A percentile compares a stretch with the other conserved stretches of the same genome.
These are phyloP conservation scores for Rhorus exstirpatorius DNA, from an alignment of 2,888 invertebrate genomes.

Conservation along the genomic window DNA sequence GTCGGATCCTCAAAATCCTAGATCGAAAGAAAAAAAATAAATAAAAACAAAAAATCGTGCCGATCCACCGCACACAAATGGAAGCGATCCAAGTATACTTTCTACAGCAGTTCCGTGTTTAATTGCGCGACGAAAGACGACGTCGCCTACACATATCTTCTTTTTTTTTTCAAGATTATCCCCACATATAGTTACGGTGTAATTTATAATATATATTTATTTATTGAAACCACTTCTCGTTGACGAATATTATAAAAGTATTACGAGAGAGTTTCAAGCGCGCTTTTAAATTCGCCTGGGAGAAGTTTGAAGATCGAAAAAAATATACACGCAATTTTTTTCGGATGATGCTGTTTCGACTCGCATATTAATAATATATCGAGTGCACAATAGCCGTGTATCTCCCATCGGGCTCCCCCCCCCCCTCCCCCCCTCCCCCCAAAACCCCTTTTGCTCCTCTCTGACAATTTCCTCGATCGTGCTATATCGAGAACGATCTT, in stretches of 20 bases:
- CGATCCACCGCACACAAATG: conserved; percentile 61
- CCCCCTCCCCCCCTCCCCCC: not conserved
- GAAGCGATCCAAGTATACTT: conserved; percentile 62
- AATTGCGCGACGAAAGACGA: not conserved
- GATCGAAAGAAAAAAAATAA: no score
- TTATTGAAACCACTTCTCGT: conserved; percentile 37
- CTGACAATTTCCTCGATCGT: conserved; percentile 1
- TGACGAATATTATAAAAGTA: conserved; percentile 61
- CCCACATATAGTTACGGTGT: conserved; percentile 9
- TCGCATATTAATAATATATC: conserved; percentile 12
- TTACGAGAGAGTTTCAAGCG: conserved; percentile 51
- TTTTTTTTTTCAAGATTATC: not conserved
- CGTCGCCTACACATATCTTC: no score
- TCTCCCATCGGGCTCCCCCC: not conserved
- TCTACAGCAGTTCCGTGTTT: conserved; percentile 41
- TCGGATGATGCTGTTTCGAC: conserved; percentile 41
- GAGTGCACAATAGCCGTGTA: conserved; percentile 25
- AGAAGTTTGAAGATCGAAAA: conserved; percentile 28
- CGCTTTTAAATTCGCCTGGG: conserved; percentile 35
- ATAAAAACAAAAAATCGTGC: conserved; percentile 20
- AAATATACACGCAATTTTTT: conserved; percentile 52
- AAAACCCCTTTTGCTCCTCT: no score
- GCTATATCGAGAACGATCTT: conserved; percentile 4
- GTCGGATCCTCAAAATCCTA: conserved; percentile 42
- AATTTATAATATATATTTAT: conserved; percentile 4